Conservation (phyloP, 2,113 vertebrate genomes). For the Rhizomys pruinosus region DNA sequence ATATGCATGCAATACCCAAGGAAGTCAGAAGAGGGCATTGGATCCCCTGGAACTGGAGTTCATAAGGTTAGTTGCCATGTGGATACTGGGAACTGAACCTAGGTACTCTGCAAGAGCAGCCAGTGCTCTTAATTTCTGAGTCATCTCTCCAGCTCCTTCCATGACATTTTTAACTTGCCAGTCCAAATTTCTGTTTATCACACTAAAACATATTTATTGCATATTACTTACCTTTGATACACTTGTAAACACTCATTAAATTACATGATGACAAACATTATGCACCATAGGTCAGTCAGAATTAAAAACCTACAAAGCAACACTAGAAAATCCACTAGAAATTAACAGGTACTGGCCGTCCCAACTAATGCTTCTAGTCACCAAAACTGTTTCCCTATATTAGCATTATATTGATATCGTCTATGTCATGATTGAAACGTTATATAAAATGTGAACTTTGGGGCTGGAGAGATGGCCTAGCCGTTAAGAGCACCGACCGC, state of each 20-base stretch:
- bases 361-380: background rate
- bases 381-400: background rate
- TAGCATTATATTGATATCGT: background rate
- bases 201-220: background rate
- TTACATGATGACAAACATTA: background rate
- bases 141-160: no score
- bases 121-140: no score
- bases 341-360: background rate
- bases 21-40: no score
- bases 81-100: no score
- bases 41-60: no score
- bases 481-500: no score
- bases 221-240: background rate
- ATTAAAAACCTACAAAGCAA: background rate
- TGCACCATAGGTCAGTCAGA: background rate
- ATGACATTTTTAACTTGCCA: slow-evolving; percentile 32
- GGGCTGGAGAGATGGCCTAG: no score
- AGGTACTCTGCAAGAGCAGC: no score
- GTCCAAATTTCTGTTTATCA: slow-evolving; percentile 30
- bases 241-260: no score
- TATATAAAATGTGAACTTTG: slow-evolving; percentile 37
- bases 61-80: no score
- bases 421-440: background rate
- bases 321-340: background rate
- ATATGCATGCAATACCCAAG: no score